Percentiles rank a stretch among this genome's conserved stretches.
phyloP scores from a whole-genome alignment of 2,113 vertebrate genomes.

The Andinoacara biseriatus region DNA sequence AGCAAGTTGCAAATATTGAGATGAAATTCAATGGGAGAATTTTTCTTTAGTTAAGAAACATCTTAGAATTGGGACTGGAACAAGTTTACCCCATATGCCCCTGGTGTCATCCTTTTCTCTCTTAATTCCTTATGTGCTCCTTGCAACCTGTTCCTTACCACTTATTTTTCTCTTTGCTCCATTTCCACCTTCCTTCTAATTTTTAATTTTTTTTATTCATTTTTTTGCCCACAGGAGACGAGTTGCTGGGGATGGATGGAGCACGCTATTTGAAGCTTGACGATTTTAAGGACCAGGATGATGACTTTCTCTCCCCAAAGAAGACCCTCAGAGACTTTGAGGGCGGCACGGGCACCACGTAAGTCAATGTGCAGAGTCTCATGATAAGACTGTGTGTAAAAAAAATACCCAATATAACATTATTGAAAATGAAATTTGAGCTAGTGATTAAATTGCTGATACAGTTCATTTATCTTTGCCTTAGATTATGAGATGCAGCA shows the following conservation, averaged over 20 bases:
- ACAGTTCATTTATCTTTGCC: neutral
- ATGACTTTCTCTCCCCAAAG: constrained; percentile 84
- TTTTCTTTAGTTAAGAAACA: neutral
- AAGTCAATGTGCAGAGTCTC: constrained; percentile 42
- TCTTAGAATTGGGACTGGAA: constrained; percentile 20
- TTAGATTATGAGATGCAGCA: constrained; percentile 2
- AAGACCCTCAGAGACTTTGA: constrained; percentile 83
- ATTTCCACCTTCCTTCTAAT: constrained; percentile 11
- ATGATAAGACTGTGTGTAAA: neutral
- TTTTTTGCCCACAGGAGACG: constrained; percentile 75
- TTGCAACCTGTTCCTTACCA: constrained; percentile 14
- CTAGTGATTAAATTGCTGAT: neutral
- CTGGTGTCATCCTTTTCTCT: constrained; percentile 50
- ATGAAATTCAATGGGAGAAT: neutral
- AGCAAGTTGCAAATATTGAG: neutral
- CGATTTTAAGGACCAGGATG: constrained; percentile 85
- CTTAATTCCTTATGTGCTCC: constrained; percentile 34
- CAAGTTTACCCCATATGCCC: constrained; percentile 22
- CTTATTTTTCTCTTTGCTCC: neutral
- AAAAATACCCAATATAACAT: neutral
- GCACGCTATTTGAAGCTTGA: constrained; percentile 83
- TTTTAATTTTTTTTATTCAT: neutral
- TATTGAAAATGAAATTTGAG: neutral
- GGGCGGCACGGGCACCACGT: constrained; percentile 81
- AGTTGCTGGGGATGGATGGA: constrained; percentile 82